These are phyloP conservation scores for Setipinna tenuifilis DNA, from an alignment of 2,797 vertebrate species.

Conservation along the genomic window DNA sequence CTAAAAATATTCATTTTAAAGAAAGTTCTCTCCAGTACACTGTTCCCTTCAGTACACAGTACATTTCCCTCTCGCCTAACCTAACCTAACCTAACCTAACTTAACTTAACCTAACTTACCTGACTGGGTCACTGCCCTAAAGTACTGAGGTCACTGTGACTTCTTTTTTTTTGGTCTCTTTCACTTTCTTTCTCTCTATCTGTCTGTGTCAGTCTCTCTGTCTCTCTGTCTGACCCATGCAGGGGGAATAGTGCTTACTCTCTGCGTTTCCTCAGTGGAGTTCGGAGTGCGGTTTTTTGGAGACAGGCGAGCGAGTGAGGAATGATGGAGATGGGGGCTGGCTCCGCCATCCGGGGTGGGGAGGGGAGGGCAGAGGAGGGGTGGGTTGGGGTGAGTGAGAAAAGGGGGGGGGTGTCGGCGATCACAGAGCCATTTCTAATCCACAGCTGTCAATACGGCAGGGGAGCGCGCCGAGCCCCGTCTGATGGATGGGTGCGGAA, in stretches of 20 bases:
- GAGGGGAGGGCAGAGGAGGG: neutral
- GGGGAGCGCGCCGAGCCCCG: conserved; percentile 28
- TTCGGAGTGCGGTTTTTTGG: conserved; percentile 25
- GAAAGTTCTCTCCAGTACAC: neutral
- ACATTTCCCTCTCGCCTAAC: neutral
- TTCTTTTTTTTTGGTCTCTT: neutral
- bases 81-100: neutral
- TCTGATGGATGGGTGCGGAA: conserved; percentile 40
- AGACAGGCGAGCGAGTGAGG: conserved; percentile 28
- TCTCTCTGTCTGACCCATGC: neutral
- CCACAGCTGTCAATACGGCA: conserved; percentile 48
- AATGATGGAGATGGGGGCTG: conserved; percentile 17
- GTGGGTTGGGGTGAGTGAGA: neutral
- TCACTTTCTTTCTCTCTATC: neutral
- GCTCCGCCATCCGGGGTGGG: conserved; percentile 27
- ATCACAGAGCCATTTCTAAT: conserved; percentile 53
- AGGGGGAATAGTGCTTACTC: conserved; percentile 33
- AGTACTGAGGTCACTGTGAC: neutral
- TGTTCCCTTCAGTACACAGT: neutral
- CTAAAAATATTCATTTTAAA: neutral
- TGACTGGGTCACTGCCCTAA: neutral
- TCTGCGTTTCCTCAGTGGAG: neutral
- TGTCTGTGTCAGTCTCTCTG: neutral
- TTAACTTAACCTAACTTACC: neutral
- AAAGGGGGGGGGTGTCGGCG: neutral